Base-by-base conservation (phyloP, 1,140 invertebrate genomes). In the Hesperophylax magnus region DNA sequence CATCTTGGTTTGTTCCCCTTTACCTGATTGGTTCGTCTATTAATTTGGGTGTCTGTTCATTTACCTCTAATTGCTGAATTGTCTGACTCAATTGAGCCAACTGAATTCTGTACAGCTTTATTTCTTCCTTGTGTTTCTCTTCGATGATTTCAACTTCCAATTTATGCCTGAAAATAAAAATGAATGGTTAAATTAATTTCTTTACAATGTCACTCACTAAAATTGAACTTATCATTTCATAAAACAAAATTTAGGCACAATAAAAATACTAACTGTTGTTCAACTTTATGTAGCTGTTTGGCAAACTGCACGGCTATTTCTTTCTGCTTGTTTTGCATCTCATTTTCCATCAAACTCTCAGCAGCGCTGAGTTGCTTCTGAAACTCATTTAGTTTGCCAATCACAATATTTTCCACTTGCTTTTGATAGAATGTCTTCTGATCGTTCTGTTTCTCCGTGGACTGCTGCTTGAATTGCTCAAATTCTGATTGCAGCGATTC, bases 101-200 rank as follows among this genome's bases (percentile, higher is more conserved):
- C 85, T 94, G 93, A 67, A 94, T 85, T 47, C 94, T 90, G 84
- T 91, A 93, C 2, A 94, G 84, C 77, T 93, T 92, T 31, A 94
- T 93, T 85, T 96, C 94, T 86, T 95, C 94, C 85, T 90, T 92
- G 79, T 96, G 94, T 84, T 95, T 95, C 85, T 95, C 93, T 88
- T 95, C 94, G n/a, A 95, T 79, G 58, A 95, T 90, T 85, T 92
- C 92, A 34, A 95, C 89, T 87, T 96, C 95, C 60, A 94, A 86
- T 83, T 92, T 92, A 85, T 95, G 94, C 84, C 94, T 95, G 85
- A 74, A 90, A 91, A 69, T 22, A 54, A 27, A 72, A 72, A 20
- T 39, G 7, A 31, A 3, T 2, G 31, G 2, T 31, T 31, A 39
- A 39, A 7, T 39, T 47, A 47, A 9, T 47, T 14, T 9, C 39